Evolutionary conservation across 2,888 invertebrate species (phyloP), one percentile per base, ranked within the genome.

Genomic region (Villa cingulata): DNA sequence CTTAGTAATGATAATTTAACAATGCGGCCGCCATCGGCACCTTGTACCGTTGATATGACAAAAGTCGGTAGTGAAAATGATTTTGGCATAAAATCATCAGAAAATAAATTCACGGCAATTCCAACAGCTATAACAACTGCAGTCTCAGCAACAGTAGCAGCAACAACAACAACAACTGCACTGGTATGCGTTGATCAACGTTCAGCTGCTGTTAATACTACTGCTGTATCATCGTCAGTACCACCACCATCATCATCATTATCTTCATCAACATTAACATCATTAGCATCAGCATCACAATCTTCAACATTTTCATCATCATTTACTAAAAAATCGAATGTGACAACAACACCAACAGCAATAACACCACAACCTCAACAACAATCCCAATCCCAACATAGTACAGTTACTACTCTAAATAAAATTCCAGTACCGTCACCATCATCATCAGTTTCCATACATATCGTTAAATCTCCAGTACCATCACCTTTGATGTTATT

Each of bases 401-500:
- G 12, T 14, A 5, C 29, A 12, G 29, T 14, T 32, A 32, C 29
- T 12, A 27, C 10, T 27, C 27, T 10, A 2, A 10, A 43, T 39
- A 48, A 48, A 39, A 43, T 48, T 16, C 18, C 39, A 14, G 49
- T 49, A 36, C 49, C 49, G 4, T 50, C 23, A 15, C 39, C 54
- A 20, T 52, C 56, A 49, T 83, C 83, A 7, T 80, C 81, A 4
- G 75, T 84, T 41, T 81, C 83, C 48, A 75, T 86, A 56, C 84
- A 83, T 62, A 78, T 86, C 52, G 81, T 86, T 39, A 84, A 85
- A 62, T 83, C 83, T 47, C 84, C 84, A 3, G 82, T 81, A 15
- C 81, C 82, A 0, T 80, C 81, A 41, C 80, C 83, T 0, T 70
- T 81, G 40, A 72, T 78, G 37, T 69, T 76, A 38, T 77, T 78